These are phyloP conservation scores for Leucophenga montana DNA, from an alignment of 2,888 invertebrate genomes.

Conservation along the genomic window DNA sequence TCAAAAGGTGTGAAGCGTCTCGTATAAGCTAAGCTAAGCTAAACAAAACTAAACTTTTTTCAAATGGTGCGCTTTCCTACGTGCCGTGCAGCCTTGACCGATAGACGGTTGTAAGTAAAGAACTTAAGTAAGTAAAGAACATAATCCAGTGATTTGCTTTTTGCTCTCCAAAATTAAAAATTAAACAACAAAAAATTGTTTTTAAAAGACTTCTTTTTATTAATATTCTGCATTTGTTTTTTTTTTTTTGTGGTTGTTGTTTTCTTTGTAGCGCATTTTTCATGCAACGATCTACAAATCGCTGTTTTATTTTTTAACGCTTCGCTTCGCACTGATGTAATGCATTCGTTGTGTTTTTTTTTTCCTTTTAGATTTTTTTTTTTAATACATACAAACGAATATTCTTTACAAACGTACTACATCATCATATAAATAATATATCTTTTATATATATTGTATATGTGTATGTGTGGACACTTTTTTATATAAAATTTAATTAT, in stretches of 20 bases:
- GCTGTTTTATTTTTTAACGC: background rate
- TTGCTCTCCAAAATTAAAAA: no score
- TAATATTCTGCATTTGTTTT: slow-evolving; percentile 9
- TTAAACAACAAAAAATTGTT: slow-evolving; percentile 10
- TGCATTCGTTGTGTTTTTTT: background rate
- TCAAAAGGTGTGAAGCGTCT: no score
- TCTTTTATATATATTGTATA: background rate
- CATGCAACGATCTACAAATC: no score
- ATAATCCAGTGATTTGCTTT: no score
- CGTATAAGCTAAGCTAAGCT: no score
- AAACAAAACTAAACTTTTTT: no score
- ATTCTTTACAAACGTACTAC: background rate
- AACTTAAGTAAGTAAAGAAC: no score
- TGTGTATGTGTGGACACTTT: background rate
- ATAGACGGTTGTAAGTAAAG: no score
- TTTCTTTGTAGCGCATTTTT: background rate
- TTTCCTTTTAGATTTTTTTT: background rate
- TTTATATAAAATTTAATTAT: no score
- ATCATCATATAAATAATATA: background rate
- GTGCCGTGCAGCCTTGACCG: no score
- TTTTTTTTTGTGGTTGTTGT: slow-evolving; percentile 10
- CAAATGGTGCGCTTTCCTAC: no score
- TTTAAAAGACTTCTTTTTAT: slow-evolving; percentile 34
- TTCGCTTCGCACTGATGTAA: background rate
- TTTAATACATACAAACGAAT: background rate